These are phyloP conservation scores for Acanthornis magna DNA, from an alignment of 2,797 vertebrate species.

Conservation along the genomic window DNA sequence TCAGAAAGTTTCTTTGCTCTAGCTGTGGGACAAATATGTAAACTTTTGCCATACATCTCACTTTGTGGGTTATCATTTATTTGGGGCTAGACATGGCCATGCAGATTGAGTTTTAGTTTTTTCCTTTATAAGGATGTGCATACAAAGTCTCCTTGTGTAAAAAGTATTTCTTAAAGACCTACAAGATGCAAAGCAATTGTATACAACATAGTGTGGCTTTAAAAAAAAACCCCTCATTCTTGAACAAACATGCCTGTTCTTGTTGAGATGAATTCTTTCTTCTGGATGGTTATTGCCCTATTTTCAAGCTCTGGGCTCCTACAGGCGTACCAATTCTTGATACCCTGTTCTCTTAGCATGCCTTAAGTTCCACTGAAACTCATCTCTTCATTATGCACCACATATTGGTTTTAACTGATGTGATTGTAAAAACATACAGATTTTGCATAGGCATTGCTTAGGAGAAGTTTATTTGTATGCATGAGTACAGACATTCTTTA, in stretches of 20 bases:
- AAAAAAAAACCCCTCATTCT: background rate
- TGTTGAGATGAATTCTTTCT: background rate
- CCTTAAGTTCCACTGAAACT: background rate
- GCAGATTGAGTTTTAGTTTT: background rate
- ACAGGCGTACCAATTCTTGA: background rate
- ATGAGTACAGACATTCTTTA: background rate
- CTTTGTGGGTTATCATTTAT: background rate
- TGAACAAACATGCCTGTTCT: background rate
- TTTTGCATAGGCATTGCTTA: background rate
- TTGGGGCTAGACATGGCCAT: background rate
- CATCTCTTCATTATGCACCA: rapidly evolving
- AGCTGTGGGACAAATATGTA: background rate
- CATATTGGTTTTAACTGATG: background rate
- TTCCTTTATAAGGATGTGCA: background rate
- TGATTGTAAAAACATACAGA: background rate
- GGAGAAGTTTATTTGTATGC: background rate
- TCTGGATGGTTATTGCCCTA: background rate
- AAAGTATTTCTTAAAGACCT: background rate
- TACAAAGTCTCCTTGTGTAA: background rate
- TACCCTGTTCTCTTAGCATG: background rate
- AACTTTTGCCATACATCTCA: background rate
- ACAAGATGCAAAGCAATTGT: background rate
- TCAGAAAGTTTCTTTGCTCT: background rate
- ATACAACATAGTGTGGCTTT: background rate
- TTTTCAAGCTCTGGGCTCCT: background rate